A percentile compares a stretch with the other conserved stretches of the same genome.
Conservation (phyloP, 2,888 invertebrate species). For the Cabera pusaria region DNA sequence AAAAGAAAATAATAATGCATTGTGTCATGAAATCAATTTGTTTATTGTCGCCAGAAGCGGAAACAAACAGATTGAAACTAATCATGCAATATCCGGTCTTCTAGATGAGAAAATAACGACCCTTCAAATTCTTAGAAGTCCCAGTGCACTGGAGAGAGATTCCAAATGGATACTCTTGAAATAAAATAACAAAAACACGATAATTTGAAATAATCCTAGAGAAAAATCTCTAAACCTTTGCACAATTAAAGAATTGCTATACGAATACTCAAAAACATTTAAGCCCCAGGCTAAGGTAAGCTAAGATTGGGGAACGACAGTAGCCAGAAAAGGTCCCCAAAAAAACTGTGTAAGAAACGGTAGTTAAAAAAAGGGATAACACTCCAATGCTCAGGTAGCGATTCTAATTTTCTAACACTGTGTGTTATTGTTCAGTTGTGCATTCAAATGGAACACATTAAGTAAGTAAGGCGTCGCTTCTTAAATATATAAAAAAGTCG, state of each 20-base stretch:
- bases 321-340: constrained; percentile 12
- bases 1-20: no score
- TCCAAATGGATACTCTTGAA: constrained; percentile 2
- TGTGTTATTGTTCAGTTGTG: constrained; percentile 50
- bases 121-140: constrained; percentile 19
- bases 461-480: no score
- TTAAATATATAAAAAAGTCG: background rate
- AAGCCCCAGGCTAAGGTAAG: constrained; percentile 17
- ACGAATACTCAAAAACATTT: no score
- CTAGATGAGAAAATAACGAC: constrained; percentile 17
- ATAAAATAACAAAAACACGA: background rate
- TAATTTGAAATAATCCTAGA: background rate
- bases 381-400: constrained; percentile 52
- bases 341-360: constrained; percentile 32
- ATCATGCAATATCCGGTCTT: constrained; percentile 39
- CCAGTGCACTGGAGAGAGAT: background rate
- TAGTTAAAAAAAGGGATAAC: constrained; percentile 44
- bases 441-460: constrained; percentile 54
- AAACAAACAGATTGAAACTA: constrained; percentile 27
- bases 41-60: constrained; percentile 4
- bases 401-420: constrained; percentile 36
- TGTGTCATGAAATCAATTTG: constrained; percentile 11
- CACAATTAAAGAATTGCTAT: constrained; percentile 5
- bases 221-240: constrained; percentile 5
- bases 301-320: constrained; percentile 9